Percentiles rank a stretch among this genome's conserved stretches.
phyloP scores from a whole-genome alignment of 2,113 vertebrate species.

The Phalacrocorax carbo region DNA sequence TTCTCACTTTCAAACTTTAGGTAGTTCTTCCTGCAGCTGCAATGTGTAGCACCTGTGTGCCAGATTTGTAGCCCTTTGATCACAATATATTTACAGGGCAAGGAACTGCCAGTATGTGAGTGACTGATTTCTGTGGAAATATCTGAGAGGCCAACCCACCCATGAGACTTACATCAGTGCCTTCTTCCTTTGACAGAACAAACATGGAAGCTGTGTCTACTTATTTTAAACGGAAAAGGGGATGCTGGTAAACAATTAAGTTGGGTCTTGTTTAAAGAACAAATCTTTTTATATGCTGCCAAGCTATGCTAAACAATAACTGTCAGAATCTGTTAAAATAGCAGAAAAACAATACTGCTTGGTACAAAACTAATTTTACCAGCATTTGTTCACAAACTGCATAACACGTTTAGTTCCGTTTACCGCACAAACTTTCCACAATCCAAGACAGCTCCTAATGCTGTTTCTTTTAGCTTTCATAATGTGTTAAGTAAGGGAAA shows the following conservation, averaged over 20 bases:
- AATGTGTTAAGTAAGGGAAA: neutral
- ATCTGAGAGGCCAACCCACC: neutral
- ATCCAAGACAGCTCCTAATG: neutral
- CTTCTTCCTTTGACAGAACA: neutral
- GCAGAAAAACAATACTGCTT: neutral
- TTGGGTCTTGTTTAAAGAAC: neutral
- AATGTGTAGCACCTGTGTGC: neutral
- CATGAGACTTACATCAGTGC: neutral
- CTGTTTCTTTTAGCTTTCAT: conserved; percentile 22
- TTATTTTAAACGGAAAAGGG: neutral
- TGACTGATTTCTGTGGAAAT: neutral
- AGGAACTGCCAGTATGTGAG: neutral
- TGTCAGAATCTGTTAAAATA: neutral
- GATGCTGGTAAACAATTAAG: neutral
- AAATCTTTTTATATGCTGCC: neutral
- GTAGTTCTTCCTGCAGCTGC: neutral
- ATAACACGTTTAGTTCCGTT: neutral
- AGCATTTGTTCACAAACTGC: neutral
- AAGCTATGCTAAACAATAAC: neutral
- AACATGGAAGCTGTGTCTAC: neutral
- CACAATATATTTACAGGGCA: neutral
- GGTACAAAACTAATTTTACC: neutral
- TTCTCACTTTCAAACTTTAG: neutral
- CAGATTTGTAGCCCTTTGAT: conserved; percentile 33
- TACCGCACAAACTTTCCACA: neutral